Evolutionary conservation across 2,888 invertebrate genomes (phyloP).

Genomic region (Scelioninae gen. 1): DNA sequence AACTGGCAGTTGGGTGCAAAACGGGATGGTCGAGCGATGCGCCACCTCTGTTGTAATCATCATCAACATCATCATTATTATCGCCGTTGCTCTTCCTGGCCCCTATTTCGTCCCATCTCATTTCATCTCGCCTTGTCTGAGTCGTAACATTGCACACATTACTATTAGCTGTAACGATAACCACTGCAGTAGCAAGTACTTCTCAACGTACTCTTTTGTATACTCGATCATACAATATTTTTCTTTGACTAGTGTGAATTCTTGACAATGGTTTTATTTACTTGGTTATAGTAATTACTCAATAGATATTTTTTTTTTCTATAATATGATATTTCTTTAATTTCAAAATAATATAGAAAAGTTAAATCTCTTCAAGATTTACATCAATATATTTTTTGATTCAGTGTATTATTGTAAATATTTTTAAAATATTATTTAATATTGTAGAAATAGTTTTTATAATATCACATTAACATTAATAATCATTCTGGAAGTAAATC

Average conservation of each 20-base stretch:
- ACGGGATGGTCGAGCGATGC: conserved; percentile 74
- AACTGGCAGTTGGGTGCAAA: conserved; percentile 65
- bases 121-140: conserved; percentile 73
- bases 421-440: no score
- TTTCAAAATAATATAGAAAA: no score
- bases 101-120: conserved; percentile 75
- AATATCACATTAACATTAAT: no score
- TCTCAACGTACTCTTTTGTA: conserved; percentile 70
- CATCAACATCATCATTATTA: conserved; percentile 83
- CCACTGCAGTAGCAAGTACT: conserved; percentile 78
- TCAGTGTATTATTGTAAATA: no score
- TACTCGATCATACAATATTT: conserved; percentile 63
- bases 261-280: conserved; percentile 23
- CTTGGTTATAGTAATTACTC: no score
- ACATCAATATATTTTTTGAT: no score
- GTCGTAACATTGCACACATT: conserved; percentile 73
- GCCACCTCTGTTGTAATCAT: conserved; percentile 79
- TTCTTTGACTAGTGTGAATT: conserved; percentile 38
- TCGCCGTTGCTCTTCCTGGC: conserved; percentile 76
- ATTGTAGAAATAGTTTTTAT: no score
- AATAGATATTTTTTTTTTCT: no score
- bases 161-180: conserved; percentile 79
- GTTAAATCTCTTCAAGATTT: no score
- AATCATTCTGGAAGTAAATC: no score
- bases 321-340: no score